Evolutionary conservation across 2,888 invertebrate genomes (phyloP).

Genomic region (Pollenia angustigena): DNA sequence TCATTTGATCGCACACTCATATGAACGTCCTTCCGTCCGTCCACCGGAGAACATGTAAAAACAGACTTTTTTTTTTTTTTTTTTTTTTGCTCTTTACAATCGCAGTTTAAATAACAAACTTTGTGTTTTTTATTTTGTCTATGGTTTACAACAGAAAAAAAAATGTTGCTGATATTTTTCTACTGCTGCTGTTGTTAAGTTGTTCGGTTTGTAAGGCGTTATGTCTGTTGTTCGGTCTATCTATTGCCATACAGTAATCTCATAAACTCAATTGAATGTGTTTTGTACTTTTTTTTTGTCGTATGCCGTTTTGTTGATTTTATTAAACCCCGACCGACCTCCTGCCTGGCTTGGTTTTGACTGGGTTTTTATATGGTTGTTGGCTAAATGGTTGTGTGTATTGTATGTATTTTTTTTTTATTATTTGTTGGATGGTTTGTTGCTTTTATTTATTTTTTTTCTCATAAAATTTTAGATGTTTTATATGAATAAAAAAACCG

Average conservation of each 20-base stretch:
- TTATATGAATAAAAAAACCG: constrained; percentile 57
- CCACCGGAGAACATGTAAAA: background rate
- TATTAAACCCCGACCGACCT: constrained; percentile 22
- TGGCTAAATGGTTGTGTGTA: constrained; percentile 18
- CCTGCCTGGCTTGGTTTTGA: background rate
- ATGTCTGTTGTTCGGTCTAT: constrained; percentile 13
- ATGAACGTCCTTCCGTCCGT: constrained; percentile 4
- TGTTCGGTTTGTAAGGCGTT: background rate
- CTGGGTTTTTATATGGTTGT: constrained; percentile 4
- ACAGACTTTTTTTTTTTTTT: constrained; percentile 13
- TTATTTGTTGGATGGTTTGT: constrained; percentile 39
- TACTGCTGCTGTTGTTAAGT: constrained; percentile 6
- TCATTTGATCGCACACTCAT: constrained; percentile 19
- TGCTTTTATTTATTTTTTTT: constrained; percentile 11
- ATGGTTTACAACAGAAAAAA: background rate
- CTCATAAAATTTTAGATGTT: constrained; percentile 42
- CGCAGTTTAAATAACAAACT: background rate
- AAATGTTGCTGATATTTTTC: constrained; percentile 9
- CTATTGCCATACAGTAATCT: constrained; percentile 13
- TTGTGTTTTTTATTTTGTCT: constrained; percentile 12
- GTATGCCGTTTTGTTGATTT: background rate
- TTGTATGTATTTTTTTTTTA: background rate
- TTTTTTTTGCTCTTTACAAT: constrained; percentile 6
- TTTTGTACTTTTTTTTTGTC: constrained; percentile 9
- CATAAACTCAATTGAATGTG: constrained; percentile 51